Percentiles rank a stretch among this genome's conserved stretches.
These are phyloP conservation scores for Psylliodes chrysocephalus DNA, from an alignment of 2,888 invertebrate genomes.

Conservation along the genomic window DNA sequence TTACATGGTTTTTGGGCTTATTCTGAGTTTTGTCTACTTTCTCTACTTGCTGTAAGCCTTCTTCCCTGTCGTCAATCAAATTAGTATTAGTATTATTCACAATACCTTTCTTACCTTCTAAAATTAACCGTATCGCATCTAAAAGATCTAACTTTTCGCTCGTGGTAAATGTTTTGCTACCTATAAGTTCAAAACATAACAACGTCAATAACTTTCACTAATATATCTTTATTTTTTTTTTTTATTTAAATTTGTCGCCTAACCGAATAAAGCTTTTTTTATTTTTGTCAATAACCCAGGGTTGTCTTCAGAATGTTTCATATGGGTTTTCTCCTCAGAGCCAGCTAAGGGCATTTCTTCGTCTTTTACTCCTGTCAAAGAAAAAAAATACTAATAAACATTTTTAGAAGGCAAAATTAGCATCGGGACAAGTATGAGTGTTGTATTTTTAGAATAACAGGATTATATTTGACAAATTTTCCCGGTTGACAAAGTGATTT, in stretches of 20 bases:
- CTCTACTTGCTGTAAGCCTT: constrained; percentile 41
- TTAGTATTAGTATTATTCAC: constrained; percentile 40
- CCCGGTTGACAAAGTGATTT: no score
- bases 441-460: no score
- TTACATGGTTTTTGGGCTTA: no score
- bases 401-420: no score
- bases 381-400: constrained; percentile 50
- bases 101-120: constrained; percentile 64
- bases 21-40: constrained; percentile 30
- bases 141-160: constrained; percentile 69
- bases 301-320: constrained; percentile 62
- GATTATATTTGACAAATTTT: no score
- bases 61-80: constrained; percentile 44
- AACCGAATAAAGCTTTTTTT: constrained; percentile 72
- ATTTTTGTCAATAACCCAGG: constrained; percentile 69
- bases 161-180: constrained; percentile 71
- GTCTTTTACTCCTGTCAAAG: constrained; percentile 62
- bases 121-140: constrained; percentile 71
- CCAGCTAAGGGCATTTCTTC: constrained; percentile 64
- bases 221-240: not conserved
- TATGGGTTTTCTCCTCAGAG: constrained; percentile 66
- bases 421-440: no score
- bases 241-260: constrained; percentile 48
- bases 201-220: not conserved
- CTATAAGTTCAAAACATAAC: constrained; percentile 58